Percentiles rank a stretch among this genome's conserved stretches.
Evolutionary conservation across 2,113 vertebrate genomes (phyloP).

Genomic region (Oncorhynchus mykiss): DNA sequence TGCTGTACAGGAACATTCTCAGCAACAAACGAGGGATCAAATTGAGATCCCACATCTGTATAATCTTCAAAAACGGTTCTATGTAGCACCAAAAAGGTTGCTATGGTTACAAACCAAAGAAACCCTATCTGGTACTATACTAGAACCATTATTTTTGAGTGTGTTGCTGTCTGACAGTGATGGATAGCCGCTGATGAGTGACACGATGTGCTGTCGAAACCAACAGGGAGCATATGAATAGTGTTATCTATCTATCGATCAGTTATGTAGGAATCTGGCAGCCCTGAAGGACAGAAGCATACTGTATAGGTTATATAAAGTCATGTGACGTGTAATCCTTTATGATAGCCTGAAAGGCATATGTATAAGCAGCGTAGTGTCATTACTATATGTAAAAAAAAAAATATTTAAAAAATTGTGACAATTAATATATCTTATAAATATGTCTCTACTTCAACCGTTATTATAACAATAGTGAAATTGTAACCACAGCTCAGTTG

Average conservation of each 20-base stretch:
- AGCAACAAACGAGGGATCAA: no score
- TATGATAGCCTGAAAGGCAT: no score
- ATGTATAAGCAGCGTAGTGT: no score
- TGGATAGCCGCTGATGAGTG: conserved; percentile 36
- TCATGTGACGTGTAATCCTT: background rate
- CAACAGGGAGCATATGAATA: conserved; percentile 41
- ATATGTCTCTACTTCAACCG: background rate
- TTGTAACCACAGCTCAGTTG: background rate
- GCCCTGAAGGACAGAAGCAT: conserved; percentile 30
- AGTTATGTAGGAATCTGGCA: conserved; percentile 21
- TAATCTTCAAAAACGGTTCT: no score
- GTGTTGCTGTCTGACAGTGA: conserved; percentile 30
- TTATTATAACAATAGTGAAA: background rate
- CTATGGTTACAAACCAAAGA: no score
- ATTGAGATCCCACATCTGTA: no score
- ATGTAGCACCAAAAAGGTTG: no score
- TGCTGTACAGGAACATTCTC: no score
- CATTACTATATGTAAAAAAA: background rate
- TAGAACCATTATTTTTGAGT: no score
- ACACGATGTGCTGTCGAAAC: conserved; percentile 27
- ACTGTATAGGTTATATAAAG: background rate
- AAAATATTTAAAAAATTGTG: no score
- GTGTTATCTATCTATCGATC: conserved; percentile 41
- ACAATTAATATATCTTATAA: background rate
- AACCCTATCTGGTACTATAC: no score